phyloP scores from a whole-genome alignment of 2,797 vertebrate genomes.

The Acrossocheilus wenchowensis region DNA sequence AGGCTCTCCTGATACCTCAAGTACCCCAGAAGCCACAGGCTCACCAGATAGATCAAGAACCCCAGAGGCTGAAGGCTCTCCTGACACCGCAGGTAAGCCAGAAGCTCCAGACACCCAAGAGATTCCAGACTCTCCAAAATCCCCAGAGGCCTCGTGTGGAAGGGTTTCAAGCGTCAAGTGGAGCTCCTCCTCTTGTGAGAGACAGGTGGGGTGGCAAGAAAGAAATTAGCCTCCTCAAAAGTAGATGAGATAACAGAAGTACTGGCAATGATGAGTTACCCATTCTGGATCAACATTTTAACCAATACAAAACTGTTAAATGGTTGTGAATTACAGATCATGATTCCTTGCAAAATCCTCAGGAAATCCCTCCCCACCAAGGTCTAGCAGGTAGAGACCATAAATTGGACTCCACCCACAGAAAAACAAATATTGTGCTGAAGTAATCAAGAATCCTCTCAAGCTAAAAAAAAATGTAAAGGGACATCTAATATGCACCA shows the following conservation, averaged over 20 bases:
- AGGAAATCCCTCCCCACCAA: conserved; percentile 1
- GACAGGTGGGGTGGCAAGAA: conserved; percentile 72
- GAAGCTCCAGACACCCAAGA: conserved; percentile 67
- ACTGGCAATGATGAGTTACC: not conserved
- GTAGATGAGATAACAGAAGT: conserved; percentile 48
- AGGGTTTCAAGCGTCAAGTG: conserved; percentile 60
- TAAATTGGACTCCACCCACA: not conserved
- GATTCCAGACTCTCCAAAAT: conserved; percentile 70
- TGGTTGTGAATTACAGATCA: conserved; percentile 43
- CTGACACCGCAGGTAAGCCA: not conserved
- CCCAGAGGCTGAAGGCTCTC: not conserved
- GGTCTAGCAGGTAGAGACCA: not conserved
- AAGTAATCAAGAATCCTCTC: not conserved
- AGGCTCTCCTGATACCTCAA: not conserved
- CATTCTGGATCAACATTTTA: conserved; percentile 70
- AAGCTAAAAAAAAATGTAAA: conserved; percentile 17
- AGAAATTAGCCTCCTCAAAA: conserved; percentile 64
- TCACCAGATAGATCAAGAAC: not conserved
- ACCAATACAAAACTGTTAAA: conserved; percentile 66
- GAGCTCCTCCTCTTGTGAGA: conserved; percentile 81
- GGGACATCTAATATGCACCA: not conserved
- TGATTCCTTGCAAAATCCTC: not conserved
- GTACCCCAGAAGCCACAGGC: not conserved
- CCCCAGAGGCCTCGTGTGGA: conserved; percentile 72
- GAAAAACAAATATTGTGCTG: not conserved